These are phyloP conservation scores for Andrena praecox DNA, from an alignment of 2,888 invertebrate species.

Conservation along the genomic window DNA sequence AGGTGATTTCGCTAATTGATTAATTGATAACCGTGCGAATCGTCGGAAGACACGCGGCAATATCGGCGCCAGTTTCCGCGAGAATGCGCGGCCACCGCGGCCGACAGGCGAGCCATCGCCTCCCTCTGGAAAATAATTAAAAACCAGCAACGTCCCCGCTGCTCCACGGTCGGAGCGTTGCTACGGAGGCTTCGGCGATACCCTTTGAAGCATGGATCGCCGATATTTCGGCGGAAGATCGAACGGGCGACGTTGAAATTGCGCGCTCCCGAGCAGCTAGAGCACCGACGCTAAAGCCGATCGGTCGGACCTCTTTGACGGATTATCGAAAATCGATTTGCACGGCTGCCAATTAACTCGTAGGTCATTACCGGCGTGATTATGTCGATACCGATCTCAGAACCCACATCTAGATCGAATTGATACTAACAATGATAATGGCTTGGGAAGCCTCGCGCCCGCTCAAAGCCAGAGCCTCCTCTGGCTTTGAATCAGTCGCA, in stretches of 20 bases:
- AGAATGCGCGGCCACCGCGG: background rate
- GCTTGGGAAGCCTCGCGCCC: background rate
- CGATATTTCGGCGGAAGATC: constrained; percentile 22
- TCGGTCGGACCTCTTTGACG: constrained; percentile 65
- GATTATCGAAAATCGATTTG: constrained; percentile 70
- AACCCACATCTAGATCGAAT: constrained; percentile 63
- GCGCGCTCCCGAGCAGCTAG: constrained; percentile 36
- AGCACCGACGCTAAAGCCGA: constrained; percentile 44
- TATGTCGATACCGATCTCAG: constrained; percentile 69
- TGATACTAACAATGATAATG: constrained; percentile 70
- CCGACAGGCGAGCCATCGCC: background rate
- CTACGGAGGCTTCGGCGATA: background rate
- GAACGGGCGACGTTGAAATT: constrained; percentile 37
- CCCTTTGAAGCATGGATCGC: background rate
- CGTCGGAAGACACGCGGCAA: background rate
- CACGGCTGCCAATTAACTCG: constrained; percentile 69
- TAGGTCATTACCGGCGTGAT: constrained; percentile 70
- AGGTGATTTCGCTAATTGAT: constrained; percentile 28
- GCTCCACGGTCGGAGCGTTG: background rate
- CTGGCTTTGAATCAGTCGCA: background rate
- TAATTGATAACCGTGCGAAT: constrained; percentile 43
- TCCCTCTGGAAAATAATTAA: constrained; percentile 11
- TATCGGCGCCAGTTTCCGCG: background rate
- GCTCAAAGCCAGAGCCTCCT: background rate
- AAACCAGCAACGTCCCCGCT: background rate